Conservation (phyloP, 2,113 vertebrate species). For the Circaetus gallicus region DNA sequence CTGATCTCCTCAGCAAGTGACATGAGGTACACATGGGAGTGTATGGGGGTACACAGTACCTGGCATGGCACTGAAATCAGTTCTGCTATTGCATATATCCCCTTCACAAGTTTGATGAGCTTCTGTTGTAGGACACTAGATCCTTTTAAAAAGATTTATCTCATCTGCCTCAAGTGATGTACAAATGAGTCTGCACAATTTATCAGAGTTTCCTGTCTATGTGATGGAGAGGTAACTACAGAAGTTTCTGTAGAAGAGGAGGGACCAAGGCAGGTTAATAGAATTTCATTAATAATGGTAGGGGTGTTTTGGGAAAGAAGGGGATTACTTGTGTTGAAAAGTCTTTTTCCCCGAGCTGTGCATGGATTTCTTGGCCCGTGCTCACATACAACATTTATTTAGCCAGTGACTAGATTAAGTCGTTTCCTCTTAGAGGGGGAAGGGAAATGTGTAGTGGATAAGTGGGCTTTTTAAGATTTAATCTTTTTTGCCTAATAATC, state of each 20-base stretch:
- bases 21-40: too few relatives aligned
- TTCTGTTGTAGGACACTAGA: neutral
- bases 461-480: neutral
- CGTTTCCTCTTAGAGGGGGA: neutral
- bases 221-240: neutral
- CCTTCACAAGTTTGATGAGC: neutral
- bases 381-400: neutral
- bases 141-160: neutral
- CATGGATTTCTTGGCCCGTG: neutral
- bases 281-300: neutral
- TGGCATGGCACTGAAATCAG: neutral
- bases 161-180: neutral
- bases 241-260: neutral
- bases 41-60: accelerated
- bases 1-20: too few relatives aligned
- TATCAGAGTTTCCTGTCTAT: neutral
- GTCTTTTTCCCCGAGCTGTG: neutral
- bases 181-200: neutral
- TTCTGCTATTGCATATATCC: neutral
- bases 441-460: neutral
- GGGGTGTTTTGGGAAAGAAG: neutral
- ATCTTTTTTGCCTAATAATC: neutral
- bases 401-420: neutral
- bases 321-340: neutral
- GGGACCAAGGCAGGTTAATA: neutral